Evolutionary conservation across 2,797 vertebrate species (phyloP).

Genomic region (Schizopygopsis malacanthus): DNA sequence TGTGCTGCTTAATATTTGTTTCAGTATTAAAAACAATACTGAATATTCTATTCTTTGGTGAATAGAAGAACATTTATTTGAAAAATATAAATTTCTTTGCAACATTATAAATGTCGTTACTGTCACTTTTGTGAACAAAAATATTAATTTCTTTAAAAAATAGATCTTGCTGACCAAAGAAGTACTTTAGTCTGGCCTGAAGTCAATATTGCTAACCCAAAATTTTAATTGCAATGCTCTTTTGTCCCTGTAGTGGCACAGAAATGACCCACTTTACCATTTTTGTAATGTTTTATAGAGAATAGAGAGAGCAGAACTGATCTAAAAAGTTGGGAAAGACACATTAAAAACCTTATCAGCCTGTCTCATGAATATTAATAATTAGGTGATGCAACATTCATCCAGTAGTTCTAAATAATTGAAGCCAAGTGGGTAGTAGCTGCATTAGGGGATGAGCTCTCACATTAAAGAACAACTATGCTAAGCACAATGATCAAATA

Average conservation of each 20-base stretch:
- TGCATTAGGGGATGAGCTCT: background rate
- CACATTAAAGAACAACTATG: background rate
- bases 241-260: background rate
- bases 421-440: background rate
- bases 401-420: slow-evolving; percentile 6
- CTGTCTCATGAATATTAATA: slow-evolving; percentile 29
- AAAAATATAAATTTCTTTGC: background rate
- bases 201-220: background rate
- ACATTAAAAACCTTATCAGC: slow-evolving; percentile 3
- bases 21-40: too few species aligned
- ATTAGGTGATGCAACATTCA: slow-evolving; percentile 1
- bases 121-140: background rate
- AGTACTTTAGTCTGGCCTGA: background rate
- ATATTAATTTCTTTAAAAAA: background rate
- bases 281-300: background rate
- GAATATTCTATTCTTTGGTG: too few species aligned
- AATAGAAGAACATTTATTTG: background rate
- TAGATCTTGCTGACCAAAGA: background rate
- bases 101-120: background rate
- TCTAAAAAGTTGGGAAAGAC: background rate
- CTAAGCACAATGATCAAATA: background rate
- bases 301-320: background rate
- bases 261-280: background rate
- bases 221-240: background rate
- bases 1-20: background rate